phyloP scores from a whole-genome alignment of 2,888 invertebrate species.

The Cetonia aurata region DNA sequence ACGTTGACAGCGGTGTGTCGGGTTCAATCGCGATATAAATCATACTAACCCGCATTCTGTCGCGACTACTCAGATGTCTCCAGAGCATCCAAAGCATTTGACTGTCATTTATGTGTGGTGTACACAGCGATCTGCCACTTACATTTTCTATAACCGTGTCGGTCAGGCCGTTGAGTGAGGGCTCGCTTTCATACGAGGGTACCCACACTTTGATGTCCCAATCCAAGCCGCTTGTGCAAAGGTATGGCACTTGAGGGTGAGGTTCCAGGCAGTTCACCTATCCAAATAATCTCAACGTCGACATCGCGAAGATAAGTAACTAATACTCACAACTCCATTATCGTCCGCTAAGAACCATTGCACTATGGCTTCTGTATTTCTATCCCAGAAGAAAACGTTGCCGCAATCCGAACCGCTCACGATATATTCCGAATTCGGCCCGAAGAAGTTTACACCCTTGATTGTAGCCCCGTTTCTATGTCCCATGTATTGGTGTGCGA shows the following conservation, averaged over 20 bases:
- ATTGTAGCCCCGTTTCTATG: constrained; percentile 81
- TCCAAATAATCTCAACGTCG: constrained; percentile 41
- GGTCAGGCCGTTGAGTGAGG: constrained; percentile 70
- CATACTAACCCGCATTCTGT: constrained; percentile 46
- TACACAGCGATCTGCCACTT: constrained; percentile 51
- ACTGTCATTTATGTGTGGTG: constrained; percentile 58
- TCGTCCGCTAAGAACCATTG: constrained; percentile 88
- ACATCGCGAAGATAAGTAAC: neutral
- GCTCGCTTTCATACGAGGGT: constrained; percentile 75
- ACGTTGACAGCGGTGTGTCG: neutral
- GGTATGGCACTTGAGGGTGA: constrained; percentile 87
- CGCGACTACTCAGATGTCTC: constrained; percentile 59
- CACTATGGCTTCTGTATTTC: constrained; percentile 87
- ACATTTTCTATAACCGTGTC: constrained; percentile 60
- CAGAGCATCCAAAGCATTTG: constrained; percentile 65
- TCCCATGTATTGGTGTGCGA: constrained; percentile 71
- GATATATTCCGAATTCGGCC: constrained; percentile 89
- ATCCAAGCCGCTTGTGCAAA: constrained; percentile 94
- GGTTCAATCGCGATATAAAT: constrained; percentile 16
- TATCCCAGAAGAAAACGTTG: constrained; percentile 91
- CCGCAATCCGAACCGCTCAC: constrained; percentile 96
- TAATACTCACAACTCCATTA: constrained; percentile 81
- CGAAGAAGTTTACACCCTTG: constrained; percentile 95
- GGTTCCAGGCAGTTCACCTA: constrained; percentile 93
- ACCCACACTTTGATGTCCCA: constrained; percentile 94